Evolutionary conservation across 1,140 invertebrate species (phyloP).

Genomic region (Xylocopa sonorina): DNA sequence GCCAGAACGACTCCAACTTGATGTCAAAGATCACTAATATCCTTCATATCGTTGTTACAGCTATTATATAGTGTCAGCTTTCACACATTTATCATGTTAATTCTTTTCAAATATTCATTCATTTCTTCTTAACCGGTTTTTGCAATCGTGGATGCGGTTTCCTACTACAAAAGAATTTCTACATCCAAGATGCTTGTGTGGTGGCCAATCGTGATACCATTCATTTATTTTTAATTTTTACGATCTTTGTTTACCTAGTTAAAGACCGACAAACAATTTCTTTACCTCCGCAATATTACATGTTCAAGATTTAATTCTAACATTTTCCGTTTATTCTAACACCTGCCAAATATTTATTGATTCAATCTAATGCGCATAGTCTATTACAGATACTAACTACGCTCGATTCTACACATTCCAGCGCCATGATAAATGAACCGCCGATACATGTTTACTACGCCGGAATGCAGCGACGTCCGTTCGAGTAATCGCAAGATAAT

Average conservation of each 20-base stretch:
- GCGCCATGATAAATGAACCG: constrained; percentile 28
- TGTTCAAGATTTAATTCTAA: no score
- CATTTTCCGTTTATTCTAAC: no score
- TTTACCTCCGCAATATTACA: no score
- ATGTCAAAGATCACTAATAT: background rate
- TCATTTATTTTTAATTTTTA: no score
- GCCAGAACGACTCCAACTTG: background rate
- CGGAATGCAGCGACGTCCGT: constrained; percentile 45
- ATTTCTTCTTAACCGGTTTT: background rate
- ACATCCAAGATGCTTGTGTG: no score
- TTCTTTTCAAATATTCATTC: background rate
- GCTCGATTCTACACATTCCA: background rate
- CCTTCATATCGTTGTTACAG: background rate
- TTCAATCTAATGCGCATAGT: no score
- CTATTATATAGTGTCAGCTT: background rate
- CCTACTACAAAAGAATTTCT: no score
- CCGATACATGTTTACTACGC: constrained; percentile 22
- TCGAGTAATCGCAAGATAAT: constrained; percentile 59
- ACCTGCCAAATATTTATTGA: no score
- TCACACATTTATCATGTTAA: background rate
- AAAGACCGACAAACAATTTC: no score
- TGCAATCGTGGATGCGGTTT: background rate
- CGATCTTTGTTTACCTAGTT: no score
- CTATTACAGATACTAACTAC: background rate
- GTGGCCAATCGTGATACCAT: no score